These are phyloP conservation scores for Eleginops maclovinus DNA, from an alignment of 2,113 vertebrate species.

Conservation along the genomic window DNA sequence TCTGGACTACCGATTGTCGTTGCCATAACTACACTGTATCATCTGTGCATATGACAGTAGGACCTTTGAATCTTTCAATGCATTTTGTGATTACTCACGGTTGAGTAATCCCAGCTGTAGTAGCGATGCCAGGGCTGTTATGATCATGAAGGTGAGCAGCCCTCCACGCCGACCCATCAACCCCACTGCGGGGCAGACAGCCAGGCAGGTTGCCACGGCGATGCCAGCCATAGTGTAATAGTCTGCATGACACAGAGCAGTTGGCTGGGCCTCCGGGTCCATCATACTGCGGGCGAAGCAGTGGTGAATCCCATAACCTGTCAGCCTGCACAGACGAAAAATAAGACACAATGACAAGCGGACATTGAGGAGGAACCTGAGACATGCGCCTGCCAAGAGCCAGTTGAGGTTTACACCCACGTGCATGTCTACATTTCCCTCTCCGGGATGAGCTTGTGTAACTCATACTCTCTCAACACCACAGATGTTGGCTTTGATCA, in stretches of 20 bases:
- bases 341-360: not conserved
- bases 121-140: slow-evolving; percentile 94
- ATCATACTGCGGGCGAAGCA: slow-evolving; percentile 97
- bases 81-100: slow-evolving; percentile 86
- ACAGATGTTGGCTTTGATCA: slow-evolving; percentile 40
- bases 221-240: slow-evolving; percentile 96
- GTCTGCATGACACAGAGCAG: slow-evolving; percentile 87
- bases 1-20: no score
- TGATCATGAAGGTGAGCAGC: slow-evolving; percentile 96
- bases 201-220: slow-evolving; percentile 91
- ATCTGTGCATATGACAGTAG: no score
- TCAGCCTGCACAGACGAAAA: slow-evolving; percentile 83
- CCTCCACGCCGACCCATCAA: slow-evolving; percentile 94
- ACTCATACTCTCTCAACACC: slow-evolving; percentile 47
- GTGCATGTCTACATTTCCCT: slow-evolving; percentile 10
- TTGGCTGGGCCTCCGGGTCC: slow-evolving; percentile 90
- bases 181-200: slow-evolving; percentile 91
- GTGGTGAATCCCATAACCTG: slow-evolving; percentile 96
- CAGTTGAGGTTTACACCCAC: not conserved
- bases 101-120: slow-evolving; percentile 96
- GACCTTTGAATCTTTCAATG: no score
- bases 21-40: no score
- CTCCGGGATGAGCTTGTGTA: slow-evolving; percentile 29
- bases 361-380: not conserved
- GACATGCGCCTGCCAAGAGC: slow-evolving; percentile 10